Evolutionary conservation across 2,113 vertebrate species (phyloP).

Genomic region (Diadophis punctatus): DNA sequence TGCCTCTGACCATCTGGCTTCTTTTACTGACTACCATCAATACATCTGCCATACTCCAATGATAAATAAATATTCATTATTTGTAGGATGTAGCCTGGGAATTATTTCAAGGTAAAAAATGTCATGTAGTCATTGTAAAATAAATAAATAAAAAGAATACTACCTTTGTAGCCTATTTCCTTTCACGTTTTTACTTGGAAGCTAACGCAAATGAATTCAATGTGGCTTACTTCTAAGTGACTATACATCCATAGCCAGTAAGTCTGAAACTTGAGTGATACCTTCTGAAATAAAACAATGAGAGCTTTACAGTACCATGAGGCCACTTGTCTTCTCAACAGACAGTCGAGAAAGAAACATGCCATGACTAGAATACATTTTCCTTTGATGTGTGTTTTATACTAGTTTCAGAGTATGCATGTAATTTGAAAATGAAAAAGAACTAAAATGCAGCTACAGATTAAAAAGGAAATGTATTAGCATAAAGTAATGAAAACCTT

Average conservation of each 20-base stretch:
- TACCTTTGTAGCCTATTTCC: not conserved
- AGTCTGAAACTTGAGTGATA: not conserved
- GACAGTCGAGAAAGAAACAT: not conserved
- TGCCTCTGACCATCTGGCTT: not conserved
- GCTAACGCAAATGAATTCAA: not conserved
- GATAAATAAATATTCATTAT: not conserved
- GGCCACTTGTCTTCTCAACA: not conserved
- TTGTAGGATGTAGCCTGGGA: not conserved
- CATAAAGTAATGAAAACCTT: not conserved
- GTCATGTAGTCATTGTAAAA: not conserved
- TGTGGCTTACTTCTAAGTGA: not conserved
- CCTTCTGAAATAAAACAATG: not conserved
- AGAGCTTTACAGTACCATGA: not conserved
- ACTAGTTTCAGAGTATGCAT: not conserved
- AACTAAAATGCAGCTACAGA: not conserved
- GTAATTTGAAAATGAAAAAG: not conserved
- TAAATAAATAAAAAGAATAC: not conserved
- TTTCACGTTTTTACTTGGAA: not conserved
- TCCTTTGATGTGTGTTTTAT: not conserved
- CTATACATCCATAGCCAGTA: not conserved
- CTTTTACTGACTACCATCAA: slow-evolving; percentile 17
- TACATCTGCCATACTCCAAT: not conserved
- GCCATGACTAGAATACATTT: not conserved
- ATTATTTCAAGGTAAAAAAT: not conserved
- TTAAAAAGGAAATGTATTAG: not conserved